Evolutionary conservation across 1,140 invertebrate species (phyloP).

Genomic region (Venustaconcha ellipsiformis): DNA sequence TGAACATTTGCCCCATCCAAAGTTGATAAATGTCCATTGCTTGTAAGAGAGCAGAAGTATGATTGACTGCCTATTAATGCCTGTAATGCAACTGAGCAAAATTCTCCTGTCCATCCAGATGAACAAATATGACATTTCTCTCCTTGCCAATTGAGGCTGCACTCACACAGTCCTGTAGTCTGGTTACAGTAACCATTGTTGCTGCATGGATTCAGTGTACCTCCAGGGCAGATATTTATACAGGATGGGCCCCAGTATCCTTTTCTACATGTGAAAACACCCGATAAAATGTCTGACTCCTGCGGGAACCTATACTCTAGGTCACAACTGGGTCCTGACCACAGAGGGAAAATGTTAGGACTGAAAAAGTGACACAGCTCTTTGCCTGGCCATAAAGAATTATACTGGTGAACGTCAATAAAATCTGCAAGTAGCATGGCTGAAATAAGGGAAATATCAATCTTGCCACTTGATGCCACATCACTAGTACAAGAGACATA

Average conservation of each 20-base stretch:
- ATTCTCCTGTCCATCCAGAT: conserved; percentile 32
- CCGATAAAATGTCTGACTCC: too few relatives aligned
- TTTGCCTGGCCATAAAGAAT: too few relatives aligned
- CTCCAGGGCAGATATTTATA: conserved; percentile 40
- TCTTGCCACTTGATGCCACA: too few relatives aligned
- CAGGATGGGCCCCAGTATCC: conserved; percentile 47
- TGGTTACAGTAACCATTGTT: conserved; percentile 35
- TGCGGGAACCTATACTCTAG: too few relatives aligned
- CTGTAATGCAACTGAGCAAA: conserved; percentile 32
- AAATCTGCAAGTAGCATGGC: too few relatives aligned
- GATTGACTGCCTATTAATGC: not conserved
- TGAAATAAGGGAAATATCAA: too few relatives aligned
- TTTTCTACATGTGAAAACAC: conserved; percentile 26
- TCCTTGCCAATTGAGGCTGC: conserved; percentile 32
- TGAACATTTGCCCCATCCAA: conserved; percentile 35
- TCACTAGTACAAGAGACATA: too few relatives aligned
- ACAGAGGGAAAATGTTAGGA: too few relatives aligned
- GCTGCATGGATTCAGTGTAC: conserved; percentile 35
- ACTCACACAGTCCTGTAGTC: conserved; percentile 35
- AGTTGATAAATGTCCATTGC: conserved; percentile 35
- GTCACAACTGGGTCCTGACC: too few relatives aligned
- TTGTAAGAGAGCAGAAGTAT: conserved; percentile 15
- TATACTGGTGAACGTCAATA: too few relatives aligned
- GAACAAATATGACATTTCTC: conserved; percentile 34
- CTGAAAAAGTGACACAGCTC: too few relatives aligned